Conservation (phyloP, 1,140 invertebrate genomes). For the Drosophila persimilis region DNA sequence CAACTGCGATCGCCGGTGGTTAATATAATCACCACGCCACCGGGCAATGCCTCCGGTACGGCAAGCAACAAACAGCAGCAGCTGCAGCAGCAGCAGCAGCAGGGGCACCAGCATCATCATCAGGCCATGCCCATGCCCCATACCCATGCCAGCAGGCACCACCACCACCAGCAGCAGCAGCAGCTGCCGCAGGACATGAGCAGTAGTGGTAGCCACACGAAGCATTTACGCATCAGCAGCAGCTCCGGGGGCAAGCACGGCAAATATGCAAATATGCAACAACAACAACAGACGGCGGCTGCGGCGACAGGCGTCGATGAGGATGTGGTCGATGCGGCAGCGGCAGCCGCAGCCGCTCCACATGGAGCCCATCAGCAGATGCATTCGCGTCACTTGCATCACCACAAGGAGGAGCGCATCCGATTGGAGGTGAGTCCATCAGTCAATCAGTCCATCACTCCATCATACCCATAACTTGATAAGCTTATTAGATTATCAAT, state of each 20-base stretch:
- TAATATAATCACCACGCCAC: conserved; percentile 79
- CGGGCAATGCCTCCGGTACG: conserved; percentile 54
- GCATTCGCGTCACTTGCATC: conserved; percentile 68
- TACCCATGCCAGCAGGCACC: conserved; percentile 11
- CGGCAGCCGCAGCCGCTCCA: conserved; percentile 35
- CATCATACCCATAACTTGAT: background rate
- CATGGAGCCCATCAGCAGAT: conserved; percentile 41
- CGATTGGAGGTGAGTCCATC: conserved; percentile 72
- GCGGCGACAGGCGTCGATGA: conserved; percentile 46
- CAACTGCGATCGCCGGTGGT: conserved; percentile 76
- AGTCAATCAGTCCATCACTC: background rate
- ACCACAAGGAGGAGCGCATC: conserved; percentile 77
- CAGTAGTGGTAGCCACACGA: conserved; percentile 21
- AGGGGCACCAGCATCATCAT: conserved; percentile 19
- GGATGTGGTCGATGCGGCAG: conserved; percentile 66
- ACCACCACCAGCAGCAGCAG: conserved; percentile 35
- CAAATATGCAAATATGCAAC: conserved; percentile 69
- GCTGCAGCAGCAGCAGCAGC: conserved; percentile 30
- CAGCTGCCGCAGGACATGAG: conserved; percentile 35
- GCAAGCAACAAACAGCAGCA: conserved; percentile 36
- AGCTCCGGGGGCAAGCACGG: conserved; percentile 61
- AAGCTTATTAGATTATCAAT: background rate
- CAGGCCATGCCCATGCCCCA: conserved; percentile 36
- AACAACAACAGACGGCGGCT: conserved; percentile 1
- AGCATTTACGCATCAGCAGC: conserved; percentile 36